These are phyloP conservation scores for Leptatherina wallacei DNA, from an alignment of 2,797 vertebrate genomes.

Conservation along the genomic window DNA sequence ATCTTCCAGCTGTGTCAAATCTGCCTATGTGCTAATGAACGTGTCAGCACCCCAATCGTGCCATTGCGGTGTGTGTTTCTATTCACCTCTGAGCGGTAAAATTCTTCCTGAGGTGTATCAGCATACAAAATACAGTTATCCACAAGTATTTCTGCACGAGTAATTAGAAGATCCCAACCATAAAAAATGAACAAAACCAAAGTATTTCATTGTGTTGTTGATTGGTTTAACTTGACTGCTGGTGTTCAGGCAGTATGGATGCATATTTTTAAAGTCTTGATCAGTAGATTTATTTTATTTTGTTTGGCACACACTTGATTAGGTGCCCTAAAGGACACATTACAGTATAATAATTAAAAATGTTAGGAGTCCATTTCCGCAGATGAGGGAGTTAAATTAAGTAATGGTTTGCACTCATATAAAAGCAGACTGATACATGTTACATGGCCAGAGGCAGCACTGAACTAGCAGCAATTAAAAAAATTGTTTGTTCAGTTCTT, in stretches of 20 bases:
- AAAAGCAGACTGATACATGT: not conserved
- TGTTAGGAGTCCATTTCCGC: not conserved
- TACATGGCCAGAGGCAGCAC: not conserved
- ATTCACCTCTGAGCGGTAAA: conserved; percentile 76
- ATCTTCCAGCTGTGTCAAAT: conserved; percentile 82
- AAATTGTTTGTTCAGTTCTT: not conserved
- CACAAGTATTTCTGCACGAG: conserved; percentile 64
- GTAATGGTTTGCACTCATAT: not conserved
- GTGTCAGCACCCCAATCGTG: conserved; percentile 77
- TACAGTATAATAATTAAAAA: not conserved
- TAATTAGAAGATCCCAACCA: conserved; percentile 57
- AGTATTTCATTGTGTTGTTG: conserved; percentile 38
- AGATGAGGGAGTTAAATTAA: not conserved
- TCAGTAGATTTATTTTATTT: not conserved
- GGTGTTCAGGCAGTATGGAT: conserved; percentile 3
- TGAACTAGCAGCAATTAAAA: not conserved
- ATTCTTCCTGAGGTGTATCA: conserved; percentile 72
- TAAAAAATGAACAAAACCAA: conserved; percentile 23
- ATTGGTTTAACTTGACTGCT: conserved; percentile 38
- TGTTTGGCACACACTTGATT: not conserved
- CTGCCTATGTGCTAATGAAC: conserved; percentile 82
- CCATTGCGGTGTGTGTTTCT: conserved; percentile 80
- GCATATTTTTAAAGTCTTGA: conserved; percentile 24
- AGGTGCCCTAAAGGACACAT: not conserved
- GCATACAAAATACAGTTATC: conserved; percentile 70